Percentiles rank a stretch among this genome's conserved stretches.
phyloP scores from a whole-genome alignment of 2,797 vertebrate species.

The Argyrosomus regius region DNA sequence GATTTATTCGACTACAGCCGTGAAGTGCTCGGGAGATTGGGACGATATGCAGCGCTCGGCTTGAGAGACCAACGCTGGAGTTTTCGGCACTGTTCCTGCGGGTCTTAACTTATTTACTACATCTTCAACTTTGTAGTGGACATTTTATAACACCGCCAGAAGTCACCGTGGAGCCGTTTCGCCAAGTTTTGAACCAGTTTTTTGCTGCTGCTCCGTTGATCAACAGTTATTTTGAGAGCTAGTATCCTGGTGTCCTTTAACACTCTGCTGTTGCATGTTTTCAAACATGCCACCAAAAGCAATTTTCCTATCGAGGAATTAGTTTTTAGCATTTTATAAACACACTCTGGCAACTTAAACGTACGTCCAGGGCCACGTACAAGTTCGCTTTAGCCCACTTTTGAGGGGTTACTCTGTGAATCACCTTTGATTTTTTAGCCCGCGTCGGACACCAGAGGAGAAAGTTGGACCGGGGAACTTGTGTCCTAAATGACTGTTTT shows the following conservation, averaged over 20 bases:
- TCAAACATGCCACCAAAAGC: conserved; percentile 49
- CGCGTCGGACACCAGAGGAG: conserved; percentile 59
- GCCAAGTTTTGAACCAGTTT: conserved; percentile 24
- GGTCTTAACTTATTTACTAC: conserved; percentile 27
- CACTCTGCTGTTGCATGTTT: conserved; percentile 28
- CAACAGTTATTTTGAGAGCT: conserved; percentile 40
- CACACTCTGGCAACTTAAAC: conserved; percentile 30
- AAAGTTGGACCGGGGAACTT: conserved; percentile 75
- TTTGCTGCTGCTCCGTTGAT: conserved; percentile 16
- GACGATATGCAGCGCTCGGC: conserved; percentile 41
- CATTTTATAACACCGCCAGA: neutral
- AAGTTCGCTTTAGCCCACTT: conserved; percentile 24
- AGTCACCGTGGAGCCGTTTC: neutral
- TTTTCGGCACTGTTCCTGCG: conserved; percentile 33
- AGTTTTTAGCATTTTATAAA: conserved; percentile 58
- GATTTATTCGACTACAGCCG: conserved; percentile 61
- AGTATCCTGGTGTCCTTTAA: conserved; percentile 27
- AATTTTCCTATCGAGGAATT: conserved; percentile 28
- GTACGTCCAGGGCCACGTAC: conserved; percentile 25
- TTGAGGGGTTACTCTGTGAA: conserved; percentile 46
- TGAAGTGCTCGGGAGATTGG: conserved; percentile 56
- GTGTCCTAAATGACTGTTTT: conserved; percentile 59
- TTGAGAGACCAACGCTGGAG: conserved; percentile 54
- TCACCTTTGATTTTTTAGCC: conserved; percentile 75
- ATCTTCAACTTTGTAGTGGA: neutral